Base-by-base conservation (phyloP, 2,113 vertebrate species). In the Chunga burmeisteri region DNA sequence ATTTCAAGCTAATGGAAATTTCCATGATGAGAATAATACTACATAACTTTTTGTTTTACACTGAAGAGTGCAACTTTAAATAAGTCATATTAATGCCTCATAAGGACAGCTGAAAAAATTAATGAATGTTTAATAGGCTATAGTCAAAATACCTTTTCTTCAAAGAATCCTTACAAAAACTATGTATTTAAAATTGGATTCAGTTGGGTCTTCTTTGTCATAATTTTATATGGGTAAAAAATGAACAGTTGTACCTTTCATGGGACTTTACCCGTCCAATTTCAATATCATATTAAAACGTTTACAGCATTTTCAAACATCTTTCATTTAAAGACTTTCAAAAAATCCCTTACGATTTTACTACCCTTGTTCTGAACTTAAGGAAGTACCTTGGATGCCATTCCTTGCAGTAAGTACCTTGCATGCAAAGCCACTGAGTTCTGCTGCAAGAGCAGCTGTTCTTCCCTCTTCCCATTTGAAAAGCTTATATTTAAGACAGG, bases 361-460 rank as follows among this genome's bases (percentile, higher is more conserved):
- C 68, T 66, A 50, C 36, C 59, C 84, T 86, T 92, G n/a, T 71
- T 93, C 52, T 81, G 70, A 77, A 59, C 42, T 65, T 90, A 78
- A 75, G 44, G 23, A 91, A 96, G 11, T 62, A 58, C 13, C 19
- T 50, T 65, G 66, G 75, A 95, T 86, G 34, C 19, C 1, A 49
- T 46, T 82, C 53, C 56, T 75, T 84, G 36, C 30, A 89, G 25
- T 34, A 68, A 72, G 27, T 34, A 81, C 23, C 55, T 73, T n/a
- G 18, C 8, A 90, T 11, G 30, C 59, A 71, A 94, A 92, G 46
- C 61, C 87, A 90, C 42, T 34, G 44, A 59, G 29, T 38, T 77
- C 59, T 89, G 79, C 91, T 95, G 91, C 87, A 96, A 94, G 80
- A 73, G 67, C 83, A 96, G 66, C 56, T 96, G 59, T 86, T 97